Evolutionary conservation across 2,113 vertebrate species (phyloP).

Genomic region (Pelmatolapia mariae): DNA sequence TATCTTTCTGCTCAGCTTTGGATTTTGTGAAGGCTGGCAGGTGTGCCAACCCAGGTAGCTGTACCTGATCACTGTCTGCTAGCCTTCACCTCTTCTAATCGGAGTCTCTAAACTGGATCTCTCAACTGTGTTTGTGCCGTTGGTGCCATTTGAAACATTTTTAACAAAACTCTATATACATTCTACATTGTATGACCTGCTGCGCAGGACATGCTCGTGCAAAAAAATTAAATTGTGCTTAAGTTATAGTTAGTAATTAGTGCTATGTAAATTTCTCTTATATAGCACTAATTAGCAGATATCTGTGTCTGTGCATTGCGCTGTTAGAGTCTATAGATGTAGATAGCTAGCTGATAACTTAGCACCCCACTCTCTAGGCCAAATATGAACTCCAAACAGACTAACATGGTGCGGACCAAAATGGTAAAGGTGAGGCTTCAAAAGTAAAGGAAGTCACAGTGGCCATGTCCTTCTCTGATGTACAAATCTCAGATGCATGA

Average conservation of each 20-base stretch:
- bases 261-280: not conserved
- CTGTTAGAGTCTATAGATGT: not conserved
- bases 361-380: rapidly evolving
- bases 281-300: not conserved
- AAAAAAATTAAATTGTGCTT: not conserved
- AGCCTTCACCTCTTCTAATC: not conserved
- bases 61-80: not conserved
- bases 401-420: not conserved
- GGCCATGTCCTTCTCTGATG: not conserved
- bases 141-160: not conserved
- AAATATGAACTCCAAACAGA: not conserved
- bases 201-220: not conserved
- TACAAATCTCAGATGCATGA: not conserved
- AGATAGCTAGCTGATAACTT: not conserved
- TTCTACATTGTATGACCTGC: not conserved
- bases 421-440: not conserved
- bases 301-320: not conserved
- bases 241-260: not conserved
- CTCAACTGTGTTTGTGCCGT: not conserved
- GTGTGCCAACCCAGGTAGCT: not conserved
- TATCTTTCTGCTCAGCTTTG: not conserved
- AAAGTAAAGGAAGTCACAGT: not conserved
- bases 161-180: not conserved
- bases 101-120: not conserved
- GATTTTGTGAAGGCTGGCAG: rapidly evolving